Percentiles rank a stretch among this genome's conserved stretches.
These are phyloP conservation scores for Idaea dimidiata DNA, from an alignment of 2,888 invertebrate genomes.

Conservation along the genomic window DNA sequence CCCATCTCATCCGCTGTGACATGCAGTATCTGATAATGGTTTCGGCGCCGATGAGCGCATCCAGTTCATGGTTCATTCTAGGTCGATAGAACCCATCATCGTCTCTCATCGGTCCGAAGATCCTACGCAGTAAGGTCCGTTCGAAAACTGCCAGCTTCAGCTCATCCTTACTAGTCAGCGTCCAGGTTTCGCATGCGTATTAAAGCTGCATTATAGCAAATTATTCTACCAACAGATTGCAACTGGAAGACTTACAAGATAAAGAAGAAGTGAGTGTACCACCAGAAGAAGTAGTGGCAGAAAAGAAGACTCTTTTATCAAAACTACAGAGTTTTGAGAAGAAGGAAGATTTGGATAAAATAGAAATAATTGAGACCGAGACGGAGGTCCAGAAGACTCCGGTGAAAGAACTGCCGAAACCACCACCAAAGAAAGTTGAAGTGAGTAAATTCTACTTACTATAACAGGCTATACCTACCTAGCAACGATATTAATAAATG, in stretches of 20 bases:
- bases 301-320: slow-evolving; percentile 63
- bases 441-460: slow-evolving; percentile 32
- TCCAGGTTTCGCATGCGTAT: too few relatives aligned
- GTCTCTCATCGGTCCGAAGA: too few relatives aligned
- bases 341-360: slow-evolving; percentile 44
- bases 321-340: slow-evolving; percentile 67
- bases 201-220: not conserved
- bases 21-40: too few relatives aligned
- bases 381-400: slow-evolving; percentile 18
- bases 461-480: too few relatives aligned
- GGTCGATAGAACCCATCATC: too few relatives aligned
- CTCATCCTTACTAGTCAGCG: too few relatives aligned
- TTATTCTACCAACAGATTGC: slow-evolving; percentile 43
- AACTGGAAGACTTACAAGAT: slow-evolving; percentile 56
- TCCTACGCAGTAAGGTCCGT: too few relatives aligned
- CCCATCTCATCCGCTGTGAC: too few relatives aligned
- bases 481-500: not conserved
- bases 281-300: slow-evolving; percentile 65
- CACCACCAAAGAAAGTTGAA: slow-evolving; percentile 57
- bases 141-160: too few relatives aligned
- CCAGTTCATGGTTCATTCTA: too few relatives aligned
- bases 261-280: slow-evolving; percentile 52
- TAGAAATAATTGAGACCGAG: slow-evolving; percentile 12
- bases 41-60: too few relatives aligned
- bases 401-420: slow-evolving; percentile 43